Evolutionary conservation across 2,888 invertebrate genomes (phyloP).

Genomic region (Congeria kusceri): DNA sequence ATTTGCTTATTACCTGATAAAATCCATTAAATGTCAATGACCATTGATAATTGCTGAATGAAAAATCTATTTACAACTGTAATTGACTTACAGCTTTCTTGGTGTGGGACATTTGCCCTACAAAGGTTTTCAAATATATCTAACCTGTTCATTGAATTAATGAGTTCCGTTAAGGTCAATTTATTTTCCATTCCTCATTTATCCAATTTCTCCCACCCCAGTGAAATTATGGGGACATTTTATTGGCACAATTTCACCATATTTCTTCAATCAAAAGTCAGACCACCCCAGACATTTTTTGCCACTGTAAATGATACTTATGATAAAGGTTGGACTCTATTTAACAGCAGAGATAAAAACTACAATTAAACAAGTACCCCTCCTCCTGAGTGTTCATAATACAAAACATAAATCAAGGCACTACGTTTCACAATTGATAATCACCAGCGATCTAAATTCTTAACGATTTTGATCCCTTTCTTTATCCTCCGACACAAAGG

Average conservation of each 20-base stretch:
- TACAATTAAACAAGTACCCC: slow-evolving; percentile 53
- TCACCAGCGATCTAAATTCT: slow-evolving; percentile 24
- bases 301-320: slow-evolving; percentile 36
- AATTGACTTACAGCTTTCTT: too few relatives aligned
- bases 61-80: too few relatives aligned
- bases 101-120: too few relatives aligned
- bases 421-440: slow-evolving; percentile 29
- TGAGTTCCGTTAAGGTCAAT: neutral
- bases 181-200: slow-evolving; percentile 13
- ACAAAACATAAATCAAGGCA: slow-evolving; percentile 36
- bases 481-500: slow-evolving; percentile 17
- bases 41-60: too few relatives aligned
- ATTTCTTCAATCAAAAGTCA: slow-evolving; percentile 25
- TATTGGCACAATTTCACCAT: slow-evolving; percentile 42
- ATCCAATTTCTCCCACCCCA: neutral
- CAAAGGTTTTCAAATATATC: too few relatives aligned
- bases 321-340: slow-evolving; percentile 22
- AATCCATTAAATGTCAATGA: too few relatives aligned
- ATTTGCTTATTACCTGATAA: too few relatives aligned
- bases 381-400: slow-evolving; percentile 35
- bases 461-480: slow-evolving; percentile 16
- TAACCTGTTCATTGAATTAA: too few relatives aligned
- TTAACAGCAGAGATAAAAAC: slow-evolving; percentile 40
- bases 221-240: slow-evolving; percentile 41
- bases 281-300: slow-evolving; percentile 49